These are phyloP conservation scores for Philypnodon macrostomus DNA, from an alignment of 2,797 vertebrate species.

Conservation along the genomic window DNA sequence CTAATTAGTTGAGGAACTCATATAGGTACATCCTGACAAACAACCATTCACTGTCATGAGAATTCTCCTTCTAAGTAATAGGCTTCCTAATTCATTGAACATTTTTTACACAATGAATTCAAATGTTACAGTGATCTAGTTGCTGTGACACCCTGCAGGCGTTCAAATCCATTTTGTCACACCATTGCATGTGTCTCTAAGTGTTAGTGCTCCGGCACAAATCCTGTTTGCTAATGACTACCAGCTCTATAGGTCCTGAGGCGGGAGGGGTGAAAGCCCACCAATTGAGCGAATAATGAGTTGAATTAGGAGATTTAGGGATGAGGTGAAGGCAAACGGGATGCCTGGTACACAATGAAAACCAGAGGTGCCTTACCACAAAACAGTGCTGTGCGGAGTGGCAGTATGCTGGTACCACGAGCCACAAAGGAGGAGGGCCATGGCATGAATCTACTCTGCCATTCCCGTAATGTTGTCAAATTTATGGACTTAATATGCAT, in stretches of 20 bases:
- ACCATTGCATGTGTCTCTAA: slow-evolving; percentile 21
- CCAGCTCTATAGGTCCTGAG: slow-evolving; percentile 74
- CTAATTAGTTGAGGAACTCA: no score
- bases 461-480: slow-evolving; percentile 11
- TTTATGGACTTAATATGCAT: slow-evolving; percentile 31
- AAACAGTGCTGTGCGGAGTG: slow-evolving; percentile 46
- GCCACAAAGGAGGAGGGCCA: background rate
- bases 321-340: slow-evolving; percentile 57
- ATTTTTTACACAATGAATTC: background rate
- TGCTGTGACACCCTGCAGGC: slow-evolving; percentile 62
- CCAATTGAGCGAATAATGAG: slow-evolving; percentile 85
- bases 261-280: slow-evolving; percentile 75
- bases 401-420: slow-evolving; percentile 8
- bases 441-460: background rate
- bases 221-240: slow-evolving; percentile 81
- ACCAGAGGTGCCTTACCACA: slow-evolving; percentile 77
- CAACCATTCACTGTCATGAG: no score
- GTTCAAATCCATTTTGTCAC: slow-evolving; percentile 33
- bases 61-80: no score
- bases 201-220: slow-evolving; percentile 38
- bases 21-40: no score
- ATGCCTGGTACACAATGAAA: slow-evolving; percentile 73
- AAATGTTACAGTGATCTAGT: no score
- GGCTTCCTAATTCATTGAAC: no score
- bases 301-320: slow-evolving; percentile 82